Conservation (phyloP, 2,113 vertebrate genomes). For the Egretta garzetta region DNA sequence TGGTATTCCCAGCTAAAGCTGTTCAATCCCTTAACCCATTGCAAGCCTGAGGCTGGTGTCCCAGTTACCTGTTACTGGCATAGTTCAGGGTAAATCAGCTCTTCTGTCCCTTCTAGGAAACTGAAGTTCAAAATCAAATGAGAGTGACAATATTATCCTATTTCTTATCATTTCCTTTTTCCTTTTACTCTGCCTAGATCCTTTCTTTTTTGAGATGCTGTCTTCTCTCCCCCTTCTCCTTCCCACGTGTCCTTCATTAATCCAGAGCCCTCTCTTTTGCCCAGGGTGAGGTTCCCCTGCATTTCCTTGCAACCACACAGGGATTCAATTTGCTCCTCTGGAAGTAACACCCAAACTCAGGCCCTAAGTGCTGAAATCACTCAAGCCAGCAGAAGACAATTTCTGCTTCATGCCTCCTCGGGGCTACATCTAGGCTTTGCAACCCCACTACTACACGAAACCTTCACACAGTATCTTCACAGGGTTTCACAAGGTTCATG, state of each 20-base stretch:
- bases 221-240: not conserved
- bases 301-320: not conserved
- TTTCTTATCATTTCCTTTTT: not conserved
- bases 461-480: not conserved
- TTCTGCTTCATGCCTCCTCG: not conserved
- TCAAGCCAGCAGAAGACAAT: not conserved
- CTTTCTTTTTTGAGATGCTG: not conserved
- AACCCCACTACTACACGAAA: not conserved
- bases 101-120: not conserved
- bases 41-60: accelerated
- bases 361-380: not conserved
- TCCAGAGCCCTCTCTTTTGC: not conserved
- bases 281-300: not conserved
- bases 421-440: not conserved
- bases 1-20: not conserved
- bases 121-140: not conserved
- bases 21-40: not conserved
- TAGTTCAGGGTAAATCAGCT: not conserved
- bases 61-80: not conserved
- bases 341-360: not conserved
- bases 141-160: not conserved
- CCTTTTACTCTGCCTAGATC: not conserved
- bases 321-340: not conserved
- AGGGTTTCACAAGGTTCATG: not conserved
- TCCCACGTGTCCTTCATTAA: not conserved